These are phyloP conservation scores for Heteropelma amictum DNA, from an alignment of 2,888 invertebrate genomes.

Conservation along the genomic window DNA sequence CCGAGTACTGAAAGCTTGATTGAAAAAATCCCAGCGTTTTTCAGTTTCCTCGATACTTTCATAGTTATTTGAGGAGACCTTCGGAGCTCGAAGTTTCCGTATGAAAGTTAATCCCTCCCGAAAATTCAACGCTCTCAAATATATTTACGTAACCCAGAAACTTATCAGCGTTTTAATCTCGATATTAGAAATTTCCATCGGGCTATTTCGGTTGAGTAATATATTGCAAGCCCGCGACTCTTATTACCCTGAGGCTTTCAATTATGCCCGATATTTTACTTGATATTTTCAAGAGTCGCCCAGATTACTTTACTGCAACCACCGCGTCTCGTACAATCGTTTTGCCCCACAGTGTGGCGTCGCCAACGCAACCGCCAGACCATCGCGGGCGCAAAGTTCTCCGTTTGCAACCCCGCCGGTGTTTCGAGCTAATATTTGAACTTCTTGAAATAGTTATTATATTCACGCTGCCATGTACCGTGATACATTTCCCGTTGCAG, in stretches of 20 bases:
- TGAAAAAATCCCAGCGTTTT: no score
- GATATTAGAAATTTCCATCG: neutral
- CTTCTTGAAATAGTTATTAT: conserved; percentile 66
- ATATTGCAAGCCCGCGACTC: neutral
- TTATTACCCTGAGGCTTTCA: neutral
- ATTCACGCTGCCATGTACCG: conserved; percentile 30
- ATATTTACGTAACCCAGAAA: no score
- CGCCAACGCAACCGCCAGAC: conserved; percentile 1
- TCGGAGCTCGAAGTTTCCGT: no score
- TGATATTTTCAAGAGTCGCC: conserved; percentile 20
- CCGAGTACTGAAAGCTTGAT: no score
- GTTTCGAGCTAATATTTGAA: conserved; percentile 69
- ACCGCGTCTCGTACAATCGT: conserved; percentile 7
- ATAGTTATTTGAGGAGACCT: no score
- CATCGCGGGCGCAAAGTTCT: conserved; percentile 17
- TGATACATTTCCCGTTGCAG: no score
- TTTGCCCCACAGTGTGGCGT: neutral
- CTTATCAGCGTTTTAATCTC: no score
- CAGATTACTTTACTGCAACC: conserved; percentile 32
- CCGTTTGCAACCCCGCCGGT: conserved; percentile 8
- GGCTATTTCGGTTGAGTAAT: neutral
- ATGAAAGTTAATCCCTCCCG: no score
- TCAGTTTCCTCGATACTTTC: no score
- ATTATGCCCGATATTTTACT: neutral
- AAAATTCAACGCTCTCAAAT: no score